Base-by-base conservation (phyloP, 2,888 invertebrate species). In the Chelonus formosanus region DNA sequence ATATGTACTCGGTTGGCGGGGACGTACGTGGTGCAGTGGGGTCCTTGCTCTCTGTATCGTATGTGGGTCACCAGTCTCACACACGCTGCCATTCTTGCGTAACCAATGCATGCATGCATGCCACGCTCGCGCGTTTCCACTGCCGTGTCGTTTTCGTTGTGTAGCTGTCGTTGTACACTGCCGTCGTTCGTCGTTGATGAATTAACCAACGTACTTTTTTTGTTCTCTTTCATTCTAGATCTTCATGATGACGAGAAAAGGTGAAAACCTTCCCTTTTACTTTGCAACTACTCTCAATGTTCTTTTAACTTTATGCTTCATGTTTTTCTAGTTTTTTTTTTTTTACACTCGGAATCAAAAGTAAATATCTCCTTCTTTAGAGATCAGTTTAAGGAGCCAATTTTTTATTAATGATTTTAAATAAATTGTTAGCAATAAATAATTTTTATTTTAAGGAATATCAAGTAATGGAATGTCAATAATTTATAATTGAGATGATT, bases 31-130 rank as follows among this genome's bases (percentile, higher is more conserved):
- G 74, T 77, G 78, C 77, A 78, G 72, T 61, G 82, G 80, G 84
- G 84, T 84, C 84, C 81, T 84, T 84, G 84, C 84, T 80, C 84
- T 77, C 84, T 75, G 75, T 74, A 72, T 75, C 80, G 81, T 83
- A 84, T 84, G 82, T 84, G 77, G 84, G 84, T 84, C 84, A 84
- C 82, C 83, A 83, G 84, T 84, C 84, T 84, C 82, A 81, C 83
- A 83, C 84, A 82, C 82, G 83, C 76, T 75, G 75, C 76, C 76
- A 76, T 81, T 81, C 81, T 83, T 83, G 83, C 83, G 83, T 82
- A 83, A 84, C 80, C 78, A 79, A 80, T 82, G 82, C 82, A 83
- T 81, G 79, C 78, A 78, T 75, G 75, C 75, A 61, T 61, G 61
- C 61, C 34, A 44, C 60, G 47, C 60, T 52, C 65, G 53, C 60